These are phyloP conservation scores for Sciurus vulgaris DNA, from an alignment of 2,797 vertebrate genomes.

Conservation along the genomic window DNA sequence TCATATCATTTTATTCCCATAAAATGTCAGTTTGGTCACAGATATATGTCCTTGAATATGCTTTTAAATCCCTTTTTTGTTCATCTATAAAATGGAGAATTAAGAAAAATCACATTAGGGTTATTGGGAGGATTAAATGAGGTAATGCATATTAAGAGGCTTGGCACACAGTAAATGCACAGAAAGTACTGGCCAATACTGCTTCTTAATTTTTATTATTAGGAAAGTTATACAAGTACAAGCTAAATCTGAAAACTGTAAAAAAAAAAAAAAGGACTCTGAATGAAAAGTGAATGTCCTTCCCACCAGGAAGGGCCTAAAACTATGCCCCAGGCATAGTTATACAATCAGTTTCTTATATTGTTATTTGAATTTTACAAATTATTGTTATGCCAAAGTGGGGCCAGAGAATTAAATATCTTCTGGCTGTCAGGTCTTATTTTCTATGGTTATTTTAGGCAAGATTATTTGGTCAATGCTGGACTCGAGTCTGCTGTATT, in stretches of 20 bases:
- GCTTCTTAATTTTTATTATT: constrained; percentile 56
- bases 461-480: not conserved
- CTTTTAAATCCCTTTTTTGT: constrained; percentile 37
- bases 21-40: constrained; percentile 6
- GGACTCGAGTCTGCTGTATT: not conserved
- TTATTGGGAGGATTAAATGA: constrained; percentile 45
- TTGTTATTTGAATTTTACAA: constrained; percentile 8
- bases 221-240: constrained; percentile 51
- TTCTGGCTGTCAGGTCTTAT: not conserved
- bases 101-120: not conserved
- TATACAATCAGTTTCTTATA: constrained; percentile 29
- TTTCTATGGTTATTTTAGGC: not conserved
- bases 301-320: not conserved
- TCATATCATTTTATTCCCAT: constrained; percentile 54
- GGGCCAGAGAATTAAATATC: not conserved
- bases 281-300: not conserved
- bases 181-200: constrained; percentile 13
- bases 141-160: constrained; percentile 43
- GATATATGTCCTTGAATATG: not conserved
- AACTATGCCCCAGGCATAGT: not conserved
- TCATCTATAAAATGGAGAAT: constrained; percentile 39
- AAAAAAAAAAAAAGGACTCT: not conserved
- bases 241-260: not conserved
- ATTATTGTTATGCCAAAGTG: not conserved
- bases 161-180: not conserved